Conservation (phyloP, 2,888 invertebrate species). For the Branchinecta sandiegonensis region DNA sequence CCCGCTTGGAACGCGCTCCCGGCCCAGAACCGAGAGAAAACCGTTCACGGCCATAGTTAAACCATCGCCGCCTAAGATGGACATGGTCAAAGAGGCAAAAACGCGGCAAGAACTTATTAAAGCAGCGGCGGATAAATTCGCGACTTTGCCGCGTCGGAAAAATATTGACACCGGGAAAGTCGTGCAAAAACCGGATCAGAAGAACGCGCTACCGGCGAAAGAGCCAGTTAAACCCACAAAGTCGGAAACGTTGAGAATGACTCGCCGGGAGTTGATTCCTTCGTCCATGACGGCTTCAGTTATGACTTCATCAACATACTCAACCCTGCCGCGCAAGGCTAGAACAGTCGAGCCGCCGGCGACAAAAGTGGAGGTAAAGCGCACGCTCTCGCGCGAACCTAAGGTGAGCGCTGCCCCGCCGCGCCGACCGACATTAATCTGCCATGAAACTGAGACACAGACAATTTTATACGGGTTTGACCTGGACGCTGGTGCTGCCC, state of each 20-base stretch:
- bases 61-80: not conserved
- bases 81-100: not conserved
- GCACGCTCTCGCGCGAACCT: not conserved
- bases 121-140: conserved; percentile 23
- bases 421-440: not conserved
- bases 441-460: not conserved
- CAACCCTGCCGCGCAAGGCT: conserved; percentile 2
- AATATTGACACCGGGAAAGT: conserved; percentile 16
- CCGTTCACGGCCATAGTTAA: not conserved
- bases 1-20: not conserved
- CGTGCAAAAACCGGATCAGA: conserved; percentile 10
- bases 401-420: not conserved
- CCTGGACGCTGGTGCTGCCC: conserved; percentile 1
- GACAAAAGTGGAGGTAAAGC: conserved; percentile 6
- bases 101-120: conserved; percentile 13
- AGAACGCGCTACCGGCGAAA: not conserved
- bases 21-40: not conserved
- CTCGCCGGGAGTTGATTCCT: not conserved
- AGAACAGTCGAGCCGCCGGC: conserved; percentile 1
- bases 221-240: not conserved
- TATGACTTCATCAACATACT: not conserved
- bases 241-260: not conserved
- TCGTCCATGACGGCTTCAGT: not conserved
- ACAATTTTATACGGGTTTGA: conserved; percentile 5
- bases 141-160: conserved; percentile 24